A percentile compares a stretch with the other conserved stretches of the same genome.
phyloP scores from a whole-genome alignment of 2,888 invertebrate genomes.

The Agrilus cyanescens region DNA sequence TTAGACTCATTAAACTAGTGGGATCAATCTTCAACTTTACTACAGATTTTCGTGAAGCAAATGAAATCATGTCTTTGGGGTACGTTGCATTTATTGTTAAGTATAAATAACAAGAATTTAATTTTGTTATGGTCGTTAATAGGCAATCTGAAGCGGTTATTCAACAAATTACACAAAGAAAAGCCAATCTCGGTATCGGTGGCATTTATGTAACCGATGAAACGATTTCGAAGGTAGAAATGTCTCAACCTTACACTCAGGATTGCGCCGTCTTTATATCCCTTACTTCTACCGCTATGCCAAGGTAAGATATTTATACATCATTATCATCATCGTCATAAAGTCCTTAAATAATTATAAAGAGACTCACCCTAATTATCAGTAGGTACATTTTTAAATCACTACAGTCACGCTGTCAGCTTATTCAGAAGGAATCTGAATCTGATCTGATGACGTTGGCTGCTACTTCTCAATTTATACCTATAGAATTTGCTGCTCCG shows the following conservation, averaged over 20 bases:
- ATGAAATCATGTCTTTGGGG: conserved; percentile 35
- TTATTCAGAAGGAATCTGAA: too few relatives aligned
- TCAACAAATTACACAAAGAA: conserved; percentile 40
- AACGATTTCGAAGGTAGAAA: conserved; percentile 40
- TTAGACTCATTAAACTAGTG: conserved; percentile 50
- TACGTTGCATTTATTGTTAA: conserved; percentile 22
- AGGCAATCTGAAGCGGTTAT: conserved; percentile 52
- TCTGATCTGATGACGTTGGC: too few relatives aligned
- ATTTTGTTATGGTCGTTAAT: conserved; percentile 6
- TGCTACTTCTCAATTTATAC: too few relatives aligned
- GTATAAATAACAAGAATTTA: not conserved
- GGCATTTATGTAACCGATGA: conserved; percentile 58
- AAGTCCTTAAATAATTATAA: too few relatives aligned
- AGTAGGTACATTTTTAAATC: too few relatives aligned
- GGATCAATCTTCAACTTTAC: conserved; percentile 59
- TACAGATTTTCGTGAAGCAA: conserved; percentile 53
- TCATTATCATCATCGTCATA: too few relatives aligned
- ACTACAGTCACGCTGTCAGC: too few relatives aligned
- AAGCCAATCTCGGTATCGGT: conserved; percentile 56
- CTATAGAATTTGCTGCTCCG: too few relatives aligned
- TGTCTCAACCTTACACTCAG: conserved; percentile 52
- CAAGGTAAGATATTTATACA: conserved; percentile 40
- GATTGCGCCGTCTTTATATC: conserved; percentile 73
- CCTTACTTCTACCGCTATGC: conserved; percentile 64
- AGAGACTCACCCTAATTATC: too few relatives aligned